These are phyloP conservation scores for Alloplasta piceator DNA, from an alignment of 2,888 invertebrate genomes.

Conservation along the genomic window DNA sequence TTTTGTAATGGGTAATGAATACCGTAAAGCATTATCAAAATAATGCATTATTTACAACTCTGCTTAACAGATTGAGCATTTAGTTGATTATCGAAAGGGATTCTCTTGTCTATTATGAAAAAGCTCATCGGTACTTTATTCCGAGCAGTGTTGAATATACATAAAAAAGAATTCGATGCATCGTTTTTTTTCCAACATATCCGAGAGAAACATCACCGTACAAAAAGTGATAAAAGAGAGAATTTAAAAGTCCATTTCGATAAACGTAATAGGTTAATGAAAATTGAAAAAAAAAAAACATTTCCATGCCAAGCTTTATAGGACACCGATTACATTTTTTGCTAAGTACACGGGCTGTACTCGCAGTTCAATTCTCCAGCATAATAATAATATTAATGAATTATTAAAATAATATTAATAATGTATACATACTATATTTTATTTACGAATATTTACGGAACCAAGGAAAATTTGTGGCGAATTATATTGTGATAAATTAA, in stretches of 20 bases:
- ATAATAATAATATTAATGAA: slow-evolving; percentile 43
- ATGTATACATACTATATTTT: slow-evolving; percentile 57
- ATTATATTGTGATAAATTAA: slow-evolving; percentile 62
- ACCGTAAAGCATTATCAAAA: too few species aligned
- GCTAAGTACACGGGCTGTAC: slow-evolving; percentile 43
- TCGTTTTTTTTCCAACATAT: slow-evolving; percentile 43
- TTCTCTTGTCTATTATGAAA: too few species aligned
- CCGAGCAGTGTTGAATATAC: background rate
- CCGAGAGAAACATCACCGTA: background rate
- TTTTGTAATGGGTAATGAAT: too few species aligned
- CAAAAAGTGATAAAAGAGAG: background rate
- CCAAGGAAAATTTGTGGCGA: slow-evolving; percentile 41
- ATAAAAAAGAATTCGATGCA: too few species aligned
- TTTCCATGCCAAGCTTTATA: slow-evolving; percentile 31
- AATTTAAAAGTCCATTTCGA: too few species aligned
- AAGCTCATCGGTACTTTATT: background rate
- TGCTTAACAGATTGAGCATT: slow-evolving; percentile 40
- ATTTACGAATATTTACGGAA: slow-evolving; percentile 53
- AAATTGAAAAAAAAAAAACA: too few species aligned
- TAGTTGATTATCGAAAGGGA: slow-evolving; percentile 11
- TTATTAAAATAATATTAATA: slow-evolving; percentile 13
- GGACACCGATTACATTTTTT: slow-evolving; percentile 7
- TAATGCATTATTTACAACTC: too few species aligned
- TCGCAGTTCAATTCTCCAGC: slow-evolving; percentile 35
- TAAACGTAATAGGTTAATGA: slow-evolving; percentile 36